Evolutionary conservation across 1,140 invertebrate species (phyloP).

Genomic region (Bombyx mandarina): DNA sequence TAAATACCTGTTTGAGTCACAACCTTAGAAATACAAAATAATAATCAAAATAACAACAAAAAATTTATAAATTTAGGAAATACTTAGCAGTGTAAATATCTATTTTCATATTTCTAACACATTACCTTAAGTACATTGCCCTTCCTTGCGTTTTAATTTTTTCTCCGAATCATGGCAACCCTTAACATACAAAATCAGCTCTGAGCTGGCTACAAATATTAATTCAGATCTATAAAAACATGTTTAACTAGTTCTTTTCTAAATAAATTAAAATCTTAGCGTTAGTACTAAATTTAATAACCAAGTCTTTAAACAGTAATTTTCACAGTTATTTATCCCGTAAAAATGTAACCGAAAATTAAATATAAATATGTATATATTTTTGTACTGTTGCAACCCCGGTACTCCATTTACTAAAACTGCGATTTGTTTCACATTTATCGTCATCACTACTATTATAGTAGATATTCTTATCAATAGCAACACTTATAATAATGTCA

Average conservation of each 20-base stretch:
- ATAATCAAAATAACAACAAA: constrained; percentile 6
- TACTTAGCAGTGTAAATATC: constrained; percentile 12
- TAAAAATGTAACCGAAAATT: neutral
- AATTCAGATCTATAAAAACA: too few species aligned
- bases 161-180: constrained; percentile 14
- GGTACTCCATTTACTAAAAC: constrained; percentile 29
- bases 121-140: constrained; percentile 25
- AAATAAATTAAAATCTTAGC: too few species aligned
- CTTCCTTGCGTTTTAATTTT: constrained; percentile 1
- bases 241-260: too few species aligned
- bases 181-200: constrained; percentile 1
- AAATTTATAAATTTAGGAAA: constrained; percentile 14
- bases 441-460: constrained; percentile 23
- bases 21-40: constrained; percentile 19
- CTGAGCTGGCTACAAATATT: too few species aligned
- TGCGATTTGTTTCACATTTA: constrained; percentile 37
- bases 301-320: too few species aligned
- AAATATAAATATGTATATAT: constrained; percentile 40
- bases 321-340: too few species aligned
- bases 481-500: constrained; percentile 18
- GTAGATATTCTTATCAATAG: constrained; percentile 18
- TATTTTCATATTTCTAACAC: constrained; percentile 15
- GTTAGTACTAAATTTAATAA: too few species aligned
- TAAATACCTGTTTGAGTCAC: constrained; percentile 16
- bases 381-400: constrained; percentile 56